phyloP scores from a whole-genome alignment of 92 coral and sea anemone genomes.

The Palythoa caribaeorum region DNA sequence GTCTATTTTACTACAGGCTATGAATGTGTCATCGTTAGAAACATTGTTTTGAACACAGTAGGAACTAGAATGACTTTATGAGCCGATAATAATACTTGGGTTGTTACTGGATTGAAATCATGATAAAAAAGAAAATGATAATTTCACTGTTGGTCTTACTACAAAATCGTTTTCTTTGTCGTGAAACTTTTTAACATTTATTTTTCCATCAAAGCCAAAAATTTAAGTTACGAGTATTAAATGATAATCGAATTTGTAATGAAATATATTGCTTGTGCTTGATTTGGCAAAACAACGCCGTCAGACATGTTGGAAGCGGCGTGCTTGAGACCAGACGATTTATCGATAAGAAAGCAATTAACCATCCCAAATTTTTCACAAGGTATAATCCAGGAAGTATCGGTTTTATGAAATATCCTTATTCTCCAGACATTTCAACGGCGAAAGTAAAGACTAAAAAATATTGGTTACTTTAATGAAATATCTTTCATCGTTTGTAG shows the following conservation, averaged over 20 bases:
- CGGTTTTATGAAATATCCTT: neutral
- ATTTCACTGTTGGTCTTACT: too few species aligned
- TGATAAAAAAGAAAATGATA: too few species aligned
- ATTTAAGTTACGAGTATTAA: neutral
- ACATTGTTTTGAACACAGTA: too few species aligned
- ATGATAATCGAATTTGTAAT: neutral
- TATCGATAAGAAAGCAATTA: conserved; percentile 18
- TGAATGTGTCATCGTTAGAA: too few species aligned
- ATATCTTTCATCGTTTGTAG: neutral
- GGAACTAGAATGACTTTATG: too few species aligned
- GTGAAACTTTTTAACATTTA: too few species aligned
- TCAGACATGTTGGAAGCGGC: neutral
- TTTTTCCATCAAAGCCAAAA: neutral
- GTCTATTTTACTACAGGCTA: too few species aligned
- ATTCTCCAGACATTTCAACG: neutral
- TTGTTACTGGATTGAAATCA: too few species aligned
- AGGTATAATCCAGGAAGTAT: conserved; percentile 9
- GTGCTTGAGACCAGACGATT: neutral
- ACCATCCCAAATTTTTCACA: neutral
- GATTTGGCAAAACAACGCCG: neutral
- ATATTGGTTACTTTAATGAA: neutral
- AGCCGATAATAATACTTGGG: too few species aligned
- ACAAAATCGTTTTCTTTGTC: too few species aligned
- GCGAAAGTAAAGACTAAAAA: neutral
- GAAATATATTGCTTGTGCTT: neutral